These are phyloP conservation scores for Alaudala cheleensis DNA, from an alignment of 2,113 vertebrate genomes.

Conservation along the genomic window DNA sequence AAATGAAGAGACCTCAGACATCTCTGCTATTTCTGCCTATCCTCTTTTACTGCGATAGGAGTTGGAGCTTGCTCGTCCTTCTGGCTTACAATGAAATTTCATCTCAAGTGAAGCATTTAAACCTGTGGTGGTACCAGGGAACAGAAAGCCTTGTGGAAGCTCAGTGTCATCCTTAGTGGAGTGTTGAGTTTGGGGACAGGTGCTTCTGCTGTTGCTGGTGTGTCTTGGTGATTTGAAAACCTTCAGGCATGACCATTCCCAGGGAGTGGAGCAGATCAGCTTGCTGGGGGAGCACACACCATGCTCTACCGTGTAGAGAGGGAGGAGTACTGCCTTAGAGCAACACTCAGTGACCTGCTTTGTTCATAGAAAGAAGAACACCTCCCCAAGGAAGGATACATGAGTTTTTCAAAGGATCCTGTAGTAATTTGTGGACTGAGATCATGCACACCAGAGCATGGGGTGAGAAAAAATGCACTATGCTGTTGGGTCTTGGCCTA, in stretches of 20 bases:
- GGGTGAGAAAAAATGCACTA: background rate
- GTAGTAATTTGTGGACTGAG: background rate
- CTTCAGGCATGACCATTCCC: background rate
- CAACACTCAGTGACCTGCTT: background rate
- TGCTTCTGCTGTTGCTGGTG: background rate
- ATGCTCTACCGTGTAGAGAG: background rate
- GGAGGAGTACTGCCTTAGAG: background rate
- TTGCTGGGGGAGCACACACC: fast-evolving
- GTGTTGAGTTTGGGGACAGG: background rate
- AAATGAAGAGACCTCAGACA: background rate
- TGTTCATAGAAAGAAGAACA: background rate
- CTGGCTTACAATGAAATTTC: background rate
- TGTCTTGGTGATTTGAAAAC: background rate
- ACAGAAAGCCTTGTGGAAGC: background rate
- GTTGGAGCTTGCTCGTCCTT: background rate
- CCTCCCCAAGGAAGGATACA: background rate
- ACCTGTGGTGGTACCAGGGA: background rate
- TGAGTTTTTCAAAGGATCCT: background rate
- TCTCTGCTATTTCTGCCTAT: background rate
- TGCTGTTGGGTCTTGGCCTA: background rate
- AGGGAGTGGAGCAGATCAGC: background rate
- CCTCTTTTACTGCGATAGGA: background rate
- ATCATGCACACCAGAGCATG: background rate
- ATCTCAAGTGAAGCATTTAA: background rate
- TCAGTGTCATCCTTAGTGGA: background rate